phyloP scores from a whole-genome alignment of 1,140 invertebrate genomes.

The Aphelinus certus region DNA sequence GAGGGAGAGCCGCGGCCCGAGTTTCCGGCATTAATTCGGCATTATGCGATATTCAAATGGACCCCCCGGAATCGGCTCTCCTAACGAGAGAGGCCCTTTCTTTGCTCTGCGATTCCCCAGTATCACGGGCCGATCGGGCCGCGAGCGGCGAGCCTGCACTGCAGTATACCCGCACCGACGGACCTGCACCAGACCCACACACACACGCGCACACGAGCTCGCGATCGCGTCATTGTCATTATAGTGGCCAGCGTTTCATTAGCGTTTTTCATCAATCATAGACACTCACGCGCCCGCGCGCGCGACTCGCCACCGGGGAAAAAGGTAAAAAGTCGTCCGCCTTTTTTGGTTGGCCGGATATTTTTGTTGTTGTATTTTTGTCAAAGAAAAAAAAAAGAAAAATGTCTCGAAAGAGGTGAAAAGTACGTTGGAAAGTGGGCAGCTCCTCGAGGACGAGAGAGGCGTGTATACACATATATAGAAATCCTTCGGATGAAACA shows the following conservation, averaged over 20 bases:
- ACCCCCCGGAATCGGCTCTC: slow-evolving; percentile 50
- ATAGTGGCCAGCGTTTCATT: slow-evolving; percentile 13
- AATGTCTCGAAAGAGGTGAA: too few species aligned
- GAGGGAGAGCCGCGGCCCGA: slow-evolving; percentile 30
- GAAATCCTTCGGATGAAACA: too few species aligned
- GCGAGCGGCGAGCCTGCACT: not conserved
- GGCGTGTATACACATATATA: too few species aligned
- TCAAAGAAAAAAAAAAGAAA: slow-evolving; percentile 4
- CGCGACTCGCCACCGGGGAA: too few species aligned
- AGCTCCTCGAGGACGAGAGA: too few species aligned
- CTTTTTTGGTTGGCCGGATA: not conserved
- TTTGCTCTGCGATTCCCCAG: slow-evolving; percentile 43
- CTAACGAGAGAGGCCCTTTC: slow-evolving; percentile 25
- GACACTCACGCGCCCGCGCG: not conserved
- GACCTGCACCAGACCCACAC: not conserved
- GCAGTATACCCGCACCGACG: not conserved
- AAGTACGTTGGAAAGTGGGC: too few species aligned
- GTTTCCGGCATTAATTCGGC: slow-evolving; percentile 61
- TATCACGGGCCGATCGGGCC: slow-evolving; percentile 22
- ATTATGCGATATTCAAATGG: slow-evolving; percentile 63
- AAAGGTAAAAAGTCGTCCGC: too few species aligned
- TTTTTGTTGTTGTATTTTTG: not conserved
- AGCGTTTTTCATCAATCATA: slow-evolving; percentile 18
- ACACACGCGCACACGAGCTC: not conserved
- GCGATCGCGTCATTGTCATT: not conserved